Percentiles rank a stretch among this genome's conserved stretches.
Conservation (phyloP, 2,113 vertebrate genomes). For the Syrrhaptes paradoxus region DNA sequence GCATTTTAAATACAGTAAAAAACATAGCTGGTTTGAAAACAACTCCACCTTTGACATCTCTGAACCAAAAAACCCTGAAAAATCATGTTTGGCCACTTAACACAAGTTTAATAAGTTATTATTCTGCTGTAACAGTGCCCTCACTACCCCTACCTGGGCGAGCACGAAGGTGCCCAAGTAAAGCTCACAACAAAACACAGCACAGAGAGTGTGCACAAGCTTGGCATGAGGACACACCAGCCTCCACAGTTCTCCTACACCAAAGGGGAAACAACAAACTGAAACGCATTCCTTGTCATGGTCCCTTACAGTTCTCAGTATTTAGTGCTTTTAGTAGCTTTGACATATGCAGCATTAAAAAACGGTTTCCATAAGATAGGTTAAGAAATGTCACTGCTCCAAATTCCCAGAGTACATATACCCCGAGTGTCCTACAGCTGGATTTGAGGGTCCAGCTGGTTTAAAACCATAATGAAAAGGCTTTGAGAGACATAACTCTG, state of each 20-base stretch:
- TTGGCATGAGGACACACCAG: background rate
- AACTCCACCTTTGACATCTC: background rate
- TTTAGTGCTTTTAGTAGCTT: background rate
- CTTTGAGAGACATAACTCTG: background rate
- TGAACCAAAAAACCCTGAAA: background rate
- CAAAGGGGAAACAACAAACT: background rate
- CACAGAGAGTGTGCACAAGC: no score
- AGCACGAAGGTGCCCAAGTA: background rate
- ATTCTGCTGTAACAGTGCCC: background rate
- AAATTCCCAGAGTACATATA: background rate
- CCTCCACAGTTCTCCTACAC: background rate
- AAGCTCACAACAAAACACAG: background rate
- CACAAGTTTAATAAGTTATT: fast-evolving
- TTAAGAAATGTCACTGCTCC: background rate
- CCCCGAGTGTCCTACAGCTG: background rate
- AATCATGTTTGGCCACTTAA: background rate
- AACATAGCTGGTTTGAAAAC: background rate
- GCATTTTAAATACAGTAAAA: background rate
- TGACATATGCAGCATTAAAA: background rate
- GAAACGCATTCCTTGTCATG: background rate
- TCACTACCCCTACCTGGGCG: no score
- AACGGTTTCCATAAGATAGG: background rate
- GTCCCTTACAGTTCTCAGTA: background rate
- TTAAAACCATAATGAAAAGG: background rate
- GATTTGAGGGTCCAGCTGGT: background rate